phyloP scores from a whole-genome alignment of 2,797 vertebrate genomes.

The Meda fulgida region DNA sequence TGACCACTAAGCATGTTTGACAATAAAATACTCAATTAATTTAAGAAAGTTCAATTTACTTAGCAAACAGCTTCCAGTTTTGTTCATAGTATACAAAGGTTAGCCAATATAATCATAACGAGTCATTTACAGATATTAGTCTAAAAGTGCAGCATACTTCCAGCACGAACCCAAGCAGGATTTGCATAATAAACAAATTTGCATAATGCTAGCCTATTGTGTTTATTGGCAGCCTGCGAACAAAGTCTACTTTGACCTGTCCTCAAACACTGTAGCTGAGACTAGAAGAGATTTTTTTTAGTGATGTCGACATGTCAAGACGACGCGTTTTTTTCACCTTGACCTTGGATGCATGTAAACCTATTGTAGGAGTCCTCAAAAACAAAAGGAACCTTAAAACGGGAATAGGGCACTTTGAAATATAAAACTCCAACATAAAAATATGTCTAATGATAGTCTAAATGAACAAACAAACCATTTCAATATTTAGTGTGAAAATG shows the following conservation, averaged over 20 bases:
- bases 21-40: conserved; percentile 6
- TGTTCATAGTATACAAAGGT: too few relatives aligned
- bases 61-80: too few relatives aligned
- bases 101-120: not conserved
- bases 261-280: too few relatives aligned
- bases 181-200: too few relatives aligned
- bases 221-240: too few relatives aligned
- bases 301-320: too few relatives aligned
- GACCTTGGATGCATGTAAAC: not conserved
- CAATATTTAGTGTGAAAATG: not conserved
- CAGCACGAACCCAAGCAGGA: too few relatives aligned
- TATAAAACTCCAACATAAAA: not conserved
- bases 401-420: not conserved
- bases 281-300: too few relatives aligned
- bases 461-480: not conserved
- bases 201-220: too few relatives aligned
- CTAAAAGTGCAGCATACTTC: not conserved
- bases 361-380: not conserved
- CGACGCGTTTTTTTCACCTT: not conserved
- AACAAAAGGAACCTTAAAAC: not conserved
- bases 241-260: too few relatives aligned
- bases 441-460: not conserved
- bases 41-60: not conserved
- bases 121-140: too few relatives aligned
- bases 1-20: not conserved